A percentile compares a stretch with the other conserved stretches of the same genome.
Evolutionary conservation across 1,140 invertebrate genomes (phyloP).

Genomic region (Cyclina sinensis): DNA sequence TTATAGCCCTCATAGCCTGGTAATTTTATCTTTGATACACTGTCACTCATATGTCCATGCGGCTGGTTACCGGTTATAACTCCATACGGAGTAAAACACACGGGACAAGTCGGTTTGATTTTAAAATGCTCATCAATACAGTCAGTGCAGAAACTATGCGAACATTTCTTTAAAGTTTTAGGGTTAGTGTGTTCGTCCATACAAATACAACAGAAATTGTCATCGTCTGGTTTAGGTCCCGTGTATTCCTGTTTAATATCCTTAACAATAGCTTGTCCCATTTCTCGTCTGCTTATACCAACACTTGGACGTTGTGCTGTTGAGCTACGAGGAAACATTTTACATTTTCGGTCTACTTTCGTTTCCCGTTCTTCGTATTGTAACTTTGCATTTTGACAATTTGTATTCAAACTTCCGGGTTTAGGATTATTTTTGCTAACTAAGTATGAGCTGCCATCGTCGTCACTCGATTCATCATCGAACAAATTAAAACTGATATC

Average conservation of each 20-base stretch:
- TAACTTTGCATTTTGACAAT: background rate
- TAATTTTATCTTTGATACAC: constrained; percentile 25
- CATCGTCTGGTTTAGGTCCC: constrained; percentile 40
- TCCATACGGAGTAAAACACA: constrained; percentile 75
- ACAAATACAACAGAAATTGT: constrained; percentile 73
- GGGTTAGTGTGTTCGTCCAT: constrained; percentile 52
- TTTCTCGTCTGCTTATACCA: background rate
- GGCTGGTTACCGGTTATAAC: constrained; percentile 76
- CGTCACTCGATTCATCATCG: background rate
- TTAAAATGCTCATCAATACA: constrained; percentile 69
- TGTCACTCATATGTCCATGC: constrained; percentile 67
- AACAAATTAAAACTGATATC: constrained; percentile 7
- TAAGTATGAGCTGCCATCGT: background rate
- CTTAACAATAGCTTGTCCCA: background rate
- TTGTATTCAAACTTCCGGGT: background rate
- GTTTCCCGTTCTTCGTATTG: background rate
- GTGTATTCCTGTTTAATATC: background rate
- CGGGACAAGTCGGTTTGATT: constrained; percentile 72
- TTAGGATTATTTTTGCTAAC: background rate
- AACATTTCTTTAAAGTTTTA: constrained; percentile 68
- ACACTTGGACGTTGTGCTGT: background rate
- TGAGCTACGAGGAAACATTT: background rate
- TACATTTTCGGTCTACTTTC: background rate
- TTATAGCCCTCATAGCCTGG: constrained; percentile 67
- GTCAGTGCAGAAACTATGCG: constrained; percentile 70